Evolutionary conservation across 2,113 vertebrate genomes (phyloP).

Genomic region (Poicephalus gulielmi): DNA sequence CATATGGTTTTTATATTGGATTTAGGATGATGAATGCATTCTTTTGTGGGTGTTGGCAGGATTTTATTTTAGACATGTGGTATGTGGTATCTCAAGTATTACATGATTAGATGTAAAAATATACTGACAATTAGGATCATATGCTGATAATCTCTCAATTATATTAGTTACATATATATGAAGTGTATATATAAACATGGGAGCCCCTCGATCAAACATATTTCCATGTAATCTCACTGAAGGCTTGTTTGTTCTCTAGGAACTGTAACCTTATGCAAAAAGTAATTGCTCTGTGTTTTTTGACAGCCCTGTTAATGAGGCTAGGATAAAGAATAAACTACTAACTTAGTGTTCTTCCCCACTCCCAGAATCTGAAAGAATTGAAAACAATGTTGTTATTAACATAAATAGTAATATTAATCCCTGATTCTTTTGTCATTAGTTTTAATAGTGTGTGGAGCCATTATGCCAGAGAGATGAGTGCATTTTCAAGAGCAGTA

Average conservation of each 20-base stretch:
- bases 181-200: not conserved
- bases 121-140: not conserved
- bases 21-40: constrained; percentile 5
- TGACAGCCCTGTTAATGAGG: not conserved
- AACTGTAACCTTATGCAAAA: not conserved
- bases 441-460: not conserved
- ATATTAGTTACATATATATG: not conserved
- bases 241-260: not conserved
- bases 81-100: not conserved
- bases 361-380: not conserved
- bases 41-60: not conserved
- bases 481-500: not conserved
- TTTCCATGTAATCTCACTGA: not conserved
- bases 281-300: not conserved
- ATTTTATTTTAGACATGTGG: not conserved
- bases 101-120: not conserved
- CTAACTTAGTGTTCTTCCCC: not conserved
- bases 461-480: not conserved
- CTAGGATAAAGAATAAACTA: not conserved
- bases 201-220: not conserved
- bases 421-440: not conserved
- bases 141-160: not conserved
- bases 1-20: constrained; percentile 7
- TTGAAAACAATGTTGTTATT: not conserved
- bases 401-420: not conserved